These are phyloP conservation scores for Doryteuthis pealeii DNA, from an alignment of 1,140 invertebrate genomes.

Conservation along the genomic window DNA sequence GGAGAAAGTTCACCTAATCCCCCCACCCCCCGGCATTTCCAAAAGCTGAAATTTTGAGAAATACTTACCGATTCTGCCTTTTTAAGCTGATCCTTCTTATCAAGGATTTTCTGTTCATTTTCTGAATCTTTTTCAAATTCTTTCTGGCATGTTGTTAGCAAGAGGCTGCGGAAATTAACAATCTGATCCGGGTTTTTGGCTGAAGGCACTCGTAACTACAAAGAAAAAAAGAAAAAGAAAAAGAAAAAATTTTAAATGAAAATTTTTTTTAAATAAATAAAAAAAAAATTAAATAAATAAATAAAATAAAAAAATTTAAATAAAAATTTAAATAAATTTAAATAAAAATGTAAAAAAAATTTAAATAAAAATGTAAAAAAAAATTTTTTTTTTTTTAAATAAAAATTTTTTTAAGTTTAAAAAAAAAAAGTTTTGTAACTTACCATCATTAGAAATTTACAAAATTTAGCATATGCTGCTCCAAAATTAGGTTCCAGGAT, in stretches of 20 bases:
- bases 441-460: constrained; percentile 56
- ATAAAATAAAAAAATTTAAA: background rate
- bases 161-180: constrained; percentile 77
- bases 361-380: too few relatives aligned
- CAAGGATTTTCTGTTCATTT: constrained; percentile 62
- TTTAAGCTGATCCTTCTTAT: constrained; percentile 27
- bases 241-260: background rate
- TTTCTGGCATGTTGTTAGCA: constrained; percentile 80
- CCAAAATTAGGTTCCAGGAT: constrained; percentile 92
- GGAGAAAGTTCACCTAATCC: too few relatives aligned
- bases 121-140: constrained; percentile 81
- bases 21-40: too few relatives aligned
- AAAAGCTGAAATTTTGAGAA: too few relatives aligned
- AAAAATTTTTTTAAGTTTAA: too few relatives aligned
- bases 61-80: too few relatives aligned
- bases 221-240: constrained; percentile 19
- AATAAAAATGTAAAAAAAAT: background rate
- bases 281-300: too few relatives aligned
- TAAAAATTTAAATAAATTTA: background rate
- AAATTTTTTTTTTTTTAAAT: too few relatives aligned
- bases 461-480: constrained; percentile 83
- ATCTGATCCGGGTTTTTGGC: constrained; percentile 50
- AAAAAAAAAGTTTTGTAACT: constrained; percentile 16
- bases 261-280: background rate
- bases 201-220: constrained; percentile 51